Conservation (phyloP, 2,888 invertebrate species). For the Acanthoscelides obtectus region DNA sequence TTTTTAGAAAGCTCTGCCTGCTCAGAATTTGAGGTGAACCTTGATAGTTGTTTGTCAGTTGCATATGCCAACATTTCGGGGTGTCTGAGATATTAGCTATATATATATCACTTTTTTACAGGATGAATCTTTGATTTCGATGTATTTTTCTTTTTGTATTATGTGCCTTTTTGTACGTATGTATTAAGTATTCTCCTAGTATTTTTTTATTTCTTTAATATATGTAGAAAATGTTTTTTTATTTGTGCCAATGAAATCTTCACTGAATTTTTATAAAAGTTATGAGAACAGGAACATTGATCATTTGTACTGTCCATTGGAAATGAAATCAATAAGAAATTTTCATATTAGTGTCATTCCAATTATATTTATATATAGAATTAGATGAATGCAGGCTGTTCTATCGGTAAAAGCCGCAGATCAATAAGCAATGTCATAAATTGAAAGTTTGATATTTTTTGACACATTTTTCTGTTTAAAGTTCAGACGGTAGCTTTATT, state of each 20-base stretch:
- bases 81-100: constrained; percentile 42
- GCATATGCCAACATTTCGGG: constrained; percentile 36
- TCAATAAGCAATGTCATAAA: background rate
- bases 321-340: constrained; percentile 38
- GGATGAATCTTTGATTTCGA: constrained; percentile 30
- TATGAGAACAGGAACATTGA: constrained; percentile 18
- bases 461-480: no score
- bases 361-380: constrained; percentile 37
- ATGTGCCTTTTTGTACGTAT: constrained; percentile 37
- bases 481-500: no score
- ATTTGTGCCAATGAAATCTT: constrained; percentile 37
- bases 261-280: constrained; percentile 12
- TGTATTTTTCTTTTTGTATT: constrained; percentile 18
- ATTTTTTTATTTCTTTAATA: constrained; percentile 9
- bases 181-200: constrained; percentile 23
- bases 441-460: no score
- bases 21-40: background rate
- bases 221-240: constrained; percentile 31
- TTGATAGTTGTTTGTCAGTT: background rate
- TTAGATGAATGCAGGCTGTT: constrained; percentile 36
- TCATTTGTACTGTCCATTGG: constrained; percentile 35
- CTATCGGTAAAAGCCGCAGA: constrained; percentile 24
- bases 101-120: constrained; percentile 32
- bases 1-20: background rate
- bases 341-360: constrained; percentile 46